phyloP scores from a whole-genome alignment of 2,888 invertebrate genomes.

The Sphaeridia pumilis region DNA sequence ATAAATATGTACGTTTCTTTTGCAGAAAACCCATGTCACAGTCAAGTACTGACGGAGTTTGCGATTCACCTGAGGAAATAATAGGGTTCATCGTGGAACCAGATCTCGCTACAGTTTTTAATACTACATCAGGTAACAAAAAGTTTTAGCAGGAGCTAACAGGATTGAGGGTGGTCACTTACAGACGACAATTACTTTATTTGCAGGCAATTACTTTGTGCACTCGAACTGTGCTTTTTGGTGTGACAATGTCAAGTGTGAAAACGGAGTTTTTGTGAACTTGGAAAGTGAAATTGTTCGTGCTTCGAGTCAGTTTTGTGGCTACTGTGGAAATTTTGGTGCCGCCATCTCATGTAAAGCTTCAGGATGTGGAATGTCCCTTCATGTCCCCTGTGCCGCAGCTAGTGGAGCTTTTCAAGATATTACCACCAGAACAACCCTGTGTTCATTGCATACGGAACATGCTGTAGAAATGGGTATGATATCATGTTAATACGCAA shows the following conservation, averaged over 20 bases:
- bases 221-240: slow-evolving; percentile 83
- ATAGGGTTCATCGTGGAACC: slow-evolving; percentile 67
- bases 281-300: slow-evolving; percentile 51
- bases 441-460: slow-evolving; percentile 73
- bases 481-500: slow-evolving; percentile 36
- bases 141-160: no score
- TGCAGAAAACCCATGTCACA: slow-evolving; percentile 34
- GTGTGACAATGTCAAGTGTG: slow-evolving; percentile 54
- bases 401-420: slow-evolving; percentile 82
- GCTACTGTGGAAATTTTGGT: slow-evolving; percentile 76
- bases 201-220: slow-evolving; percentile 56
- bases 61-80: slow-evolving; percentile 72
- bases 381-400: slow-evolving; percentile 89
- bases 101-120: slow-evolving; percentile 59
- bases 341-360: slow-evolving; percentile 80
- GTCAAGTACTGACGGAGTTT: slow-evolving; percentile 35
- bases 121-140: slow-evolving; percentile 46
- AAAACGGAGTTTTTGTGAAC: slow-evolving; percentile 47
- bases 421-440: slow-evolving; percentile 58
- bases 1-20: no score
- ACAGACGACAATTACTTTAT: slow-evolving; percentile 1
- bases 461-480: slow-evolving; percentile 74
- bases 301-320: slow-evolving; percentile 58
- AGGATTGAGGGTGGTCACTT: no score
- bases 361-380: slow-evolving; percentile 61